These are phyloP conservation scores for Scaeva pyrastri DNA, from an alignment of 2,888 invertebrate species.

Conservation along the genomic window DNA sequence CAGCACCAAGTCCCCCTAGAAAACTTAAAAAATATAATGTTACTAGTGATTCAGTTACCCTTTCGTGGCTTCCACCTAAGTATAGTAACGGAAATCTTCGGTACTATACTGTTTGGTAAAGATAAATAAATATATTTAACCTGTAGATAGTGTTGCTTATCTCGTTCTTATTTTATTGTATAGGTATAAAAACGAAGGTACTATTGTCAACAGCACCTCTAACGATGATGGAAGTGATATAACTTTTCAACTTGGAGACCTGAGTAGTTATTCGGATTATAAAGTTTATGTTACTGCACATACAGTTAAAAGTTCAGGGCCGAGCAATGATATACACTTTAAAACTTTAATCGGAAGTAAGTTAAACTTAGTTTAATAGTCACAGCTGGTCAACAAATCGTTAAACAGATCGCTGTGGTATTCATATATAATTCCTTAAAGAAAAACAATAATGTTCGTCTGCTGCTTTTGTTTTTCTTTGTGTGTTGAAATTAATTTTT, in stretches of 20 bases:
- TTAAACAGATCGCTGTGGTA: too few species aligned
- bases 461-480: too few species aligned
- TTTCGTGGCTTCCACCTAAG: conserved; percentile 88
- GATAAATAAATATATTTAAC: not conserved
- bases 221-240: conserved; percentile 76
- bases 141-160: not conserved
- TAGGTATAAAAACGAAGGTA: conserved; percentile 69
- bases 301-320: conserved; percentile 88
- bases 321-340: conserved; percentile 85
- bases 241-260: conserved; percentile 79
- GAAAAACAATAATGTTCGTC: too few species aligned
- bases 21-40: conserved; percentile 85
- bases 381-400: too few species aligned
- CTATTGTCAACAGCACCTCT: conserved; percentile 42
- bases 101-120: conserved; percentile 87
- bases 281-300: conserved; percentile 89
- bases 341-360: conserved; percentile 87
- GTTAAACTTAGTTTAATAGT: too few species aligned
- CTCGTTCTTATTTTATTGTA: not conserved
- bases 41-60: conserved; percentile 86
- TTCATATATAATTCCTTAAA: too few species aligned
- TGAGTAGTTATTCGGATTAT: conserved; percentile 88
- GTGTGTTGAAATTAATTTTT: too few species aligned
- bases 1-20: conserved; percentile 86
- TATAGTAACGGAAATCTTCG: conserved; percentile 90